Base-by-base conservation (phyloP, 2,797 vertebrate species). In the Silurus lanzhouensis region DNA sequence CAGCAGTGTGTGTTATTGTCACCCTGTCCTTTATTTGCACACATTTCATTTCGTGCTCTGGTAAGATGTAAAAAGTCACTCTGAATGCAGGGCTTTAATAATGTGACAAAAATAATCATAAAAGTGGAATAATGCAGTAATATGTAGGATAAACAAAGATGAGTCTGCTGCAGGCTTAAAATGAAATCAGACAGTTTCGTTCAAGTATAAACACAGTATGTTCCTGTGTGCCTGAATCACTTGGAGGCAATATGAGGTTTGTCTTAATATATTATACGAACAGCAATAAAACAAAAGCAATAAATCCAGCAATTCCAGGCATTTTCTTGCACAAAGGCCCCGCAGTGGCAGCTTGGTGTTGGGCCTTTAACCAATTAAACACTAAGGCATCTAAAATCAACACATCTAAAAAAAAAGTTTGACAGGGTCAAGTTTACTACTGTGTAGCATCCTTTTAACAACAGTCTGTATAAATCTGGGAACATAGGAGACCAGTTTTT, bases 61-160 rank as follows among this genome's bases (percentile, higher is more conserved):
- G 64, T 78, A 78, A 63, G 60, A 71, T 17, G 25, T 14, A 61
- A 82, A 84, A 86, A 81, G 60, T 85, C 83, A 85, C 38, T 13
- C n/a, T 83, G 70, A 83, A 61, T 88, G 44, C 8, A 71, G 61
- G 25, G 3, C 61, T 66, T 78, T 52, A 67, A 77, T 27, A 83
- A 64, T 12, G 38, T 76, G 71, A n/a, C 74, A 67, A 74, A 85
- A 75, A 67, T 7, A 48, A 7, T 75, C 61, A 58, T 76, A 82
- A 75, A 27, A 76, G 79, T 25, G 48, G 15, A 81, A 13, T 67
- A 48, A 14, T 52, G 46, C 15, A 76, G 31, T 46, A 55, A 31
- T 60, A 48, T 58, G 48, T 66, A 79, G 60, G 60, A 27, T 38
- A 75, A 81, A 64, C 27, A 66, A 74, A 14, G 14, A 81, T 67